Percentiles rank a stretch among this genome's conserved stretches.
Conservation (phyloP, 2,113 vertebrate species). For the Pogona vitticeps region DNA sequence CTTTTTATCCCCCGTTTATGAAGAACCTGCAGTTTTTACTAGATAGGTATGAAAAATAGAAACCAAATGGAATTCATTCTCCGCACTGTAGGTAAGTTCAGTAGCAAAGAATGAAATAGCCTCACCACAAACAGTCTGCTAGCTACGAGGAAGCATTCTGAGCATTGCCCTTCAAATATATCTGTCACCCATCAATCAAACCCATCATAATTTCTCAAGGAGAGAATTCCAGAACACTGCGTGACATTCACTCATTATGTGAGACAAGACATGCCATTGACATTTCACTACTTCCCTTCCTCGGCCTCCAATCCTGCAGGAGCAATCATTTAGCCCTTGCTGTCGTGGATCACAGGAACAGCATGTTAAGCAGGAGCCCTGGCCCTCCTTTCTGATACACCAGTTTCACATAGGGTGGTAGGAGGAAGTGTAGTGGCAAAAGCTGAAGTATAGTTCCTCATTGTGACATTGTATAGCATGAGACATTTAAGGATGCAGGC, state of each 20-base stretch:
- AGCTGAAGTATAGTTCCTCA: too few species aligned
- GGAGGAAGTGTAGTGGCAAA: too few species aligned
- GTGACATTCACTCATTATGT: background rate
- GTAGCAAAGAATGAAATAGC: background rate
- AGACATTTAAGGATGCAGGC: too few species aligned
- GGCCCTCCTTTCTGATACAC: background rate
- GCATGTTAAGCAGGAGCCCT: background rate
- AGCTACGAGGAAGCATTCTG: background rate
- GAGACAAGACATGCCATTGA: background rate
- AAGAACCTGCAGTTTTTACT: too few species aligned
- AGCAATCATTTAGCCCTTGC: background rate
- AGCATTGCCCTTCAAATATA: background rate
- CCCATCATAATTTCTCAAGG: background rate
- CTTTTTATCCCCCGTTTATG: too few species aligned
- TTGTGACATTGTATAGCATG: too few species aligned
- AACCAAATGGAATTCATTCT: too few species aligned
- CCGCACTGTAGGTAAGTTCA: background rate
- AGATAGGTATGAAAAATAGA: too few species aligned
- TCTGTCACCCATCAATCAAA: slow-evolving; percentile 1
- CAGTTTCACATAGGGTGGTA: too few species aligned
- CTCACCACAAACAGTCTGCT: background rate
- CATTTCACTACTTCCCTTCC: slow-evolving; percentile 3
- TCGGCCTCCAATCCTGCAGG: background rate
- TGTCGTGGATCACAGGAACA: background rate
- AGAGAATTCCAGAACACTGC: background rate